phyloP scores from a whole-genome alignment of 35 echinoderm and acorn worm genomes.

The Anneissia japonica region DNA sequence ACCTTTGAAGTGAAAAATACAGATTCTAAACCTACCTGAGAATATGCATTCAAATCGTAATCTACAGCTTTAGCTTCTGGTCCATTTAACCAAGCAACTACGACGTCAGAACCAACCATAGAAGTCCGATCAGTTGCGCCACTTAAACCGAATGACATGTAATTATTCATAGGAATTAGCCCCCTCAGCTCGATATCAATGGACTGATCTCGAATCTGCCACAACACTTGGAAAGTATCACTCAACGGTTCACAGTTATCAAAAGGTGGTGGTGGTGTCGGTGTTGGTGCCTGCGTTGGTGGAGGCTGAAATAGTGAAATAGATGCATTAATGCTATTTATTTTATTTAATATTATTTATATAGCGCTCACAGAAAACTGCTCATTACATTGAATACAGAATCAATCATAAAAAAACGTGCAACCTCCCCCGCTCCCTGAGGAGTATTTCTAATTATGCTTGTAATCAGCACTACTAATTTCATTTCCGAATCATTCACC shows the following conservation, averaged over 20 bases:
- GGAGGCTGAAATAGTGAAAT: too few species aligned
- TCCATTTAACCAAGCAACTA: slow-evolving; percentile 40
- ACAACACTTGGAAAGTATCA: slow-evolving; percentile 66
- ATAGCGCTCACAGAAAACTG: too few species aligned
- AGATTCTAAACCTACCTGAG: slow-evolving; percentile 33
- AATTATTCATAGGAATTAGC: slow-evolving; percentile 23
- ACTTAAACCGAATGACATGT: slow-evolving; percentile 72
- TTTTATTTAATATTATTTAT: too few species aligned
- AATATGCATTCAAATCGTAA: slow-evolving; percentile 48
- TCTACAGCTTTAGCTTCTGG: slow-evolving; percentile 16
- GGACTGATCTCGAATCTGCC: slow-evolving; percentile 16
- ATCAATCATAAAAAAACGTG: too few species aligned
- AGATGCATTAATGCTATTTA: too few species aligned
- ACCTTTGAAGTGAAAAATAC: too few species aligned
- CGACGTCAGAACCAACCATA: slow-evolving; percentile 55
- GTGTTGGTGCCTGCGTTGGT: neutral
- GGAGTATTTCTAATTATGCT: too few species aligned
- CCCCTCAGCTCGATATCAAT: slow-evolving; percentile 46
- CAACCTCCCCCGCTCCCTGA: too few species aligned
- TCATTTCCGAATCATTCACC: too few species aligned
- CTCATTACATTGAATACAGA: too few species aligned
- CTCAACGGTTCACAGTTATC: slow-evolving; percentile 61
- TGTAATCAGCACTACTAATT: too few species aligned
- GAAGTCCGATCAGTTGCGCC: slow-evolving; percentile 18
- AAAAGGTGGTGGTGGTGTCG: neutral